These are phyloP conservation scores for Phalacrocorax aristotelis DNA, from an alignment of 2,113 vertebrate genomes.

Conservation along the genomic window DNA sequence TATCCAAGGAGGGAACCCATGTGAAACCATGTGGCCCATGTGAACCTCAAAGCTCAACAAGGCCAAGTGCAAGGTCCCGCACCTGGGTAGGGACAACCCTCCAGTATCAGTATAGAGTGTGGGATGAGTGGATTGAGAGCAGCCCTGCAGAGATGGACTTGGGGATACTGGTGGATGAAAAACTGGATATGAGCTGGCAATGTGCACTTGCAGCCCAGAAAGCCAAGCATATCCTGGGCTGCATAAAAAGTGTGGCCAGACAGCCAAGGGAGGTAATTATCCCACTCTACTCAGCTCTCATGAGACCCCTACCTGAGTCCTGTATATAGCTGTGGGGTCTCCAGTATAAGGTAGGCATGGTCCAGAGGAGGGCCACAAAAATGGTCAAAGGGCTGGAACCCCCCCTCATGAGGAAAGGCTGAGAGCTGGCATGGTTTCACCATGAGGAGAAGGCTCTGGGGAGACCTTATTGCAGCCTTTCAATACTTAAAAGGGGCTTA, in stretches of 20 bases:
- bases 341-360: not conserved
- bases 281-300: not conserved
- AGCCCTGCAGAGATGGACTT: not conserved
- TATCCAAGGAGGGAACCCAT: not conserved
- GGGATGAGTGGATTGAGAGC: not conserved
- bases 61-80: not conserved
- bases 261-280: not conserved
- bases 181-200: not conserved
- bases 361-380: not conserved
- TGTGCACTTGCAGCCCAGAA: not conserved
- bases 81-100: not conserved
- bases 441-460: not conserved
- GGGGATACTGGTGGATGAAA: not conserved
- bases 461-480: not conserved
- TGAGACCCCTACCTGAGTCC: not conserved
- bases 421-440: not conserved
- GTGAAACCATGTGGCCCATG: not conserved
- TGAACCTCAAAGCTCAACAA: not conserved
- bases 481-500: not conserved
- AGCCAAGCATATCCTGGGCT: not conserved
- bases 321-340: not conserved
- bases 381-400: not conserved
- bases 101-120: not conserved
- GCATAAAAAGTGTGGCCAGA: not conserved
- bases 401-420: accelerated